Evolutionary conservation across 1,140 invertebrate genomes (phyloP).

Genomic region (Chlorops oryzae): DNA sequence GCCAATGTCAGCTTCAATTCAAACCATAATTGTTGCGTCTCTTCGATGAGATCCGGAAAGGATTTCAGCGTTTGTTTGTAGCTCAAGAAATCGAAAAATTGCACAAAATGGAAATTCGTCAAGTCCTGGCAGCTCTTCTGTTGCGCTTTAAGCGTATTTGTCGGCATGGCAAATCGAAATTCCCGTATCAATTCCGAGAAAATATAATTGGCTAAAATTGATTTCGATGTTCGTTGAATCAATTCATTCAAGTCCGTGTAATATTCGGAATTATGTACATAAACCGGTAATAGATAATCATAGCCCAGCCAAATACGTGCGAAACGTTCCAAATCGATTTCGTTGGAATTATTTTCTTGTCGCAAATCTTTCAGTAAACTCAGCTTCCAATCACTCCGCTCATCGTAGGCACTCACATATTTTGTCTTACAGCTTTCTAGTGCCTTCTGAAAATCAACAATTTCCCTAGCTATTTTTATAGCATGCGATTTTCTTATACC

Average conservation of each 20-base stretch:
- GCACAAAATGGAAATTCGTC: conserved; percentile 24
- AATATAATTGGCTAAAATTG: conserved; percentile 61
- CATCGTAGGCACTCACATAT: no score
- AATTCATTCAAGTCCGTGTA: conserved; percentile 47
- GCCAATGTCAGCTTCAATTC: conserved; percentile 29
- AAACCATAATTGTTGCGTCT: conserved; percentile 27
- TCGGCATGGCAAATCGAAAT: conserved; percentile 18
- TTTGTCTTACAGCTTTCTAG: no score
- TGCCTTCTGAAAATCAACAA: conserved; percentile 12
- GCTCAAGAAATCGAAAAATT: conserved; percentile 31
- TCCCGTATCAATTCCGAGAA: conserved; percentile 56
- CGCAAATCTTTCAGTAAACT: no score
- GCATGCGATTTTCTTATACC: no score
- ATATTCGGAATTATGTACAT: conserved; percentile 34
- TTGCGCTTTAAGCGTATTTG: conserved; percentile 24
- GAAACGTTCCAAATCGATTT: conserved; percentile 35
- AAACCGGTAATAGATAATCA: conserved; percentile 32
- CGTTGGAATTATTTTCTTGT: no score
- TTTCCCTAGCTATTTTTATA: conserved; percentile 15
- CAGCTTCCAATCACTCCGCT: no score
- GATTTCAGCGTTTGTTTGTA: conserved; percentile 1
- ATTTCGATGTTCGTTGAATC: conserved; percentile 44
- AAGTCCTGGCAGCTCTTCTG: conserved; percentile 18
- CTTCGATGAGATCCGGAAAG: conserved; percentile 18
- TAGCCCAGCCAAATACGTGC: conserved; percentile 29